Evolutionary conservation across 2,888 invertebrate species (phyloP).

Genomic region (Temnothorax unifasciatus): DNA sequence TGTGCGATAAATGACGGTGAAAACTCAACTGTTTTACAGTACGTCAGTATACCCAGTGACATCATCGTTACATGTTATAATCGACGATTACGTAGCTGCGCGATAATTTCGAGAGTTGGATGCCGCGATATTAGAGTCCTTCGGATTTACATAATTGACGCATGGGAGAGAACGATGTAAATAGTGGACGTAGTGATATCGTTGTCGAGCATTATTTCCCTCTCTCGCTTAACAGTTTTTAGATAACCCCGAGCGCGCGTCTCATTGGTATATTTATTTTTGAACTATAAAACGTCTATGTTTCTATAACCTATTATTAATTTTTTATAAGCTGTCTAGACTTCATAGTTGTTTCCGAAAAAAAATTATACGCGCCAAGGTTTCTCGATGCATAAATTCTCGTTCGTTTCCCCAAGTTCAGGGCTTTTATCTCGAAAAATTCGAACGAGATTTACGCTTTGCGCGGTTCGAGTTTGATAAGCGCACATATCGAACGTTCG

Average conservation of each 20-base stretch:
- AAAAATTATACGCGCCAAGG: too few species aligned
- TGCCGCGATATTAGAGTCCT: slow-evolving; percentile 11
- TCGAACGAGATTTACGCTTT: not conserved
- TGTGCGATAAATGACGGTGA: not conserved
- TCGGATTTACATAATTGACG: slow-evolving; percentile 39
- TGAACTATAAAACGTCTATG: not conserved
- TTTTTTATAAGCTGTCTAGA: too few species aligned
- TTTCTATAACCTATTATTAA: too few species aligned
- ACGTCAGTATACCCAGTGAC: not conserved
- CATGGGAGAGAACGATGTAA: not conserved
- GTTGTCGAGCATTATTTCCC: not conserved
- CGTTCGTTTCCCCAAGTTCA: not conserved
- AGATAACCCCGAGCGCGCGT: not conserved
- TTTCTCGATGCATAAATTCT: not conserved
- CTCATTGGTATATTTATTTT: not conserved
- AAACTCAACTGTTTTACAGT: not conserved
- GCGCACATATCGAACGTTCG: not conserved
- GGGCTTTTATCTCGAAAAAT: not conserved
- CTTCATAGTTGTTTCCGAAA: not conserved
- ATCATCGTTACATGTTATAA: slow-evolving; percentile 38
- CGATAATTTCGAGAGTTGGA: slow-evolving; percentile 39
- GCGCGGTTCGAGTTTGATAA: not conserved
- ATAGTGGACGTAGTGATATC: not conserved
- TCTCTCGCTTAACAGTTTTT: not conserved
- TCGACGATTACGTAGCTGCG: slow-evolving; percentile 36